These are phyloP conservation scores for Dreissena rostriformis DNA, from an alignment of 1,140 invertebrate genomes.

Conservation along the genomic window DNA sequence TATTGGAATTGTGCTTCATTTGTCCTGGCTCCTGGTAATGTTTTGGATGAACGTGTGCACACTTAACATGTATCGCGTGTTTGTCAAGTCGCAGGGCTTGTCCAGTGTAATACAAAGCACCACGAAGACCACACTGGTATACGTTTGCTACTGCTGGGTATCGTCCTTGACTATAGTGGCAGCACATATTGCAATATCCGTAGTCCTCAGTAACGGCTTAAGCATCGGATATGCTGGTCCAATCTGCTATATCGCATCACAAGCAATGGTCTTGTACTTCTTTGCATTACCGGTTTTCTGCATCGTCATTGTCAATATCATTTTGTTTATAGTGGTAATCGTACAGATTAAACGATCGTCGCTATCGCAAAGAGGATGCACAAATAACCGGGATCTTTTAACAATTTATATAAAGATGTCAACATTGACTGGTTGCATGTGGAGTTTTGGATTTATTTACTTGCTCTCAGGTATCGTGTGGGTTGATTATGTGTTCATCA, in stretches of 20 bases:
- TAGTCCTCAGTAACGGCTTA: neutral
- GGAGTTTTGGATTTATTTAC: conserved; percentile 43
- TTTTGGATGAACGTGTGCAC: conserved; percentile 51
- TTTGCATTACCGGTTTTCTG: conserved; percentile 19
- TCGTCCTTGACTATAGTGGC: neutral
- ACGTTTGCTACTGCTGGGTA: neutral
- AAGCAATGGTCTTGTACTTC: conserved; percentile 13
- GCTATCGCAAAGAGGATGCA: neutral
- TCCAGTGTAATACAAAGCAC: neutral
- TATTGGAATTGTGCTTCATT: conserved; percentile 25
- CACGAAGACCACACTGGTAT: neutral
- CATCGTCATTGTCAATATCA: conserved; percentile 9
- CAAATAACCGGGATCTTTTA: conserved; percentile 9
- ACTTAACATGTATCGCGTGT: conserved; percentile 22
- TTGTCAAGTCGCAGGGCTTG: neutral
- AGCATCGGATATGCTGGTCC: conserved; percentile 20
- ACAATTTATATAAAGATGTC: conserved; percentile 41
- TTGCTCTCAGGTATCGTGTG: conserved; percentile 4
- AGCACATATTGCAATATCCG: neutral
- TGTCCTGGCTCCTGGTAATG: neutral
- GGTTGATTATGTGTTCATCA: conserved; percentile 27
- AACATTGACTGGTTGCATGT: conserved; percentile 28
- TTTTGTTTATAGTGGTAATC: conserved; percentile 24
- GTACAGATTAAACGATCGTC: conserved; percentile 16
- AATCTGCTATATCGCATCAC: conserved; percentile 33